Base-by-base conservation (phyloP, 2,888 invertebrate species). In the Capitulum mitella region DNA sequence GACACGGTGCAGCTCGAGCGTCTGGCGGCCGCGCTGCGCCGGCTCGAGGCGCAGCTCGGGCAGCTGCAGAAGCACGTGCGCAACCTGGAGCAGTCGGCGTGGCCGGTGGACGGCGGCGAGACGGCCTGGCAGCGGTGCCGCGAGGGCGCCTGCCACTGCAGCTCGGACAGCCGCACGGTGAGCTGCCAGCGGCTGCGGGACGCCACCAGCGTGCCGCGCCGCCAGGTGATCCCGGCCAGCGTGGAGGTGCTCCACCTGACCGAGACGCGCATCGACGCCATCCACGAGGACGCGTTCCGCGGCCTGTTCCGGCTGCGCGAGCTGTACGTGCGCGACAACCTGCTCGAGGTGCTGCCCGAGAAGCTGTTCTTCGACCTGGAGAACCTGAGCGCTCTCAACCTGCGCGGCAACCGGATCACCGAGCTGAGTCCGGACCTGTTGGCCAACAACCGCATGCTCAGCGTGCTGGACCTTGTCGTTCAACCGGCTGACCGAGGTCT, bases 301-400 rank as follows among this genome's bases (percentile, higher is more conserved):
- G 74, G 74, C 43, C 43, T 75, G 40, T 43, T 40, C n/a, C 26
- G n/a, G 16, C 43, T 75, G 14, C 37, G 16, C 3, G 40, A 75
- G 74, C 74, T 75, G 48, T 87, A 93, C 84, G 87, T 93, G 83
- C 92, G 92, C 82, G 90, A 91, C 83, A 93, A 93, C 85, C 89
- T 89, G 79, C 88, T 93, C 37, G 90, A 91, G 82, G 89, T 89
- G 83, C 84, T 93, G 43, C 91, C 92, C 0, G 87, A 88, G 3
- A 88, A 88, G 2, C 87, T 91, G 80, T 92, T 93, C 83, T 88
- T 90, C 82, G 88, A 89, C 19, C 86, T 91, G 78, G 87, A 88
- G 82, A 90, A 89, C 83, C 85, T 92, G 61, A 87, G 88, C 82
- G 90, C 91, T 84, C 84, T 92, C 91, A 91, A 86, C 77, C 64